These are phyloP conservation scores for Danaus plexippus DNA, from an alignment of 1,140 invertebrate genomes.

Conservation along the genomic window DNA sequence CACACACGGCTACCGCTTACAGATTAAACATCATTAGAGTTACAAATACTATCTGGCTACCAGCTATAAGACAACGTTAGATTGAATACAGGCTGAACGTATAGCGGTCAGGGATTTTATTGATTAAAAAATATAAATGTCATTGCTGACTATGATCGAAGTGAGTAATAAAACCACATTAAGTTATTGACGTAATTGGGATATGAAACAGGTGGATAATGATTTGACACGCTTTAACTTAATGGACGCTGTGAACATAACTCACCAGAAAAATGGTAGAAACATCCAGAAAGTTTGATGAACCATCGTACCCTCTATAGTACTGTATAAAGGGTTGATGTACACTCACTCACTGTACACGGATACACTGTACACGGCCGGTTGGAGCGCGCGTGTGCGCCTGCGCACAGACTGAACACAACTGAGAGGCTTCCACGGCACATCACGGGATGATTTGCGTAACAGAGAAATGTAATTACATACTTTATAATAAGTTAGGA, in stretches of 20 bases:
- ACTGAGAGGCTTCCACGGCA: constrained; percentile 44
- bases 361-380: constrained; percentile 27
- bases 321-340: constrained; percentile 47
- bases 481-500: constrained; percentile 22
- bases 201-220: constrained; percentile 5
- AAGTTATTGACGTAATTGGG: constrained; percentile 14
- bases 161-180: background rate
- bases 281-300: constrained; percentile 24
- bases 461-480: constrained; percentile 26
- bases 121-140: too few species aligned
- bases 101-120: too few species aligned
- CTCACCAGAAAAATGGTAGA: constrained; percentile 25
- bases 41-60: too few species aligned
- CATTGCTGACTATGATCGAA: too few species aligned
- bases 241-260: background rate
- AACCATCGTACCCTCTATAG: constrained; percentile 37
- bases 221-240: too few species aligned
- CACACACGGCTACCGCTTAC: too few species aligned
- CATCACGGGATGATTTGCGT: constrained; percentile 36
- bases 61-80: too few species aligned
- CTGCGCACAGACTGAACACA: constrained; percentile 31
- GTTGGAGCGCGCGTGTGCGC: constrained; percentile 35
- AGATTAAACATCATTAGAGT: too few species aligned
- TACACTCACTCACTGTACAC: constrained; percentile 25
- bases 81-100: too few species aligned